Conservation (phyloP, 1,140 invertebrate genomes). For the Drosophila guanche region DNA sequence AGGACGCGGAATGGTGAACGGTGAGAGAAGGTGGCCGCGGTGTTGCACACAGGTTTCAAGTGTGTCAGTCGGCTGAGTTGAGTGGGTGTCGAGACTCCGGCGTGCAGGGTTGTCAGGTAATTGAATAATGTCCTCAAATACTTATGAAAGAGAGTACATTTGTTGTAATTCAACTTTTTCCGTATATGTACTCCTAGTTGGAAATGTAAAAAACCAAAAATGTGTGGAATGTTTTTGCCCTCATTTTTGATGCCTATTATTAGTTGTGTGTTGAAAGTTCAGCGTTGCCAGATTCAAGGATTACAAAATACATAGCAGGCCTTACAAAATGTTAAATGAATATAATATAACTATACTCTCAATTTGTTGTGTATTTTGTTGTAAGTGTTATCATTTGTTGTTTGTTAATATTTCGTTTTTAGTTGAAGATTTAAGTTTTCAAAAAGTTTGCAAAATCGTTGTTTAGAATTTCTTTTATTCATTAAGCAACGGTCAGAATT, state of each 20-base stretch:
- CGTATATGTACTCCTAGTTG: background rate
- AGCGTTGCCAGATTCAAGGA: too few relatives aligned
- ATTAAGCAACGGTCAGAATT: too few relatives aligned
- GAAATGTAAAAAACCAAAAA: background rate
- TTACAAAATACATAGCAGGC: too few relatives aligned
- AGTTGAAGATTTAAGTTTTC: too few relatives aligned
- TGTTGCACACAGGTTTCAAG: slow-evolving; percentile 58
- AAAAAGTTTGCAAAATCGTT: too few relatives aligned
- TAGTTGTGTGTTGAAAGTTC: background rate
- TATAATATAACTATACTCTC: too few relatives aligned
- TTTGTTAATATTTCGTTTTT: too few relatives aligned
- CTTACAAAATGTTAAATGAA: too few relatives aligned
- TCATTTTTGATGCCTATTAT: slow-evolving; percentile 13
- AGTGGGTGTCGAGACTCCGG: slow-evolving; percentile 21
- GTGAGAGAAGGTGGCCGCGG: slow-evolving; percentile 3
- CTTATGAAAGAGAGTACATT: slow-evolving; percentile 38
- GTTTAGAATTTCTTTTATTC: too few relatives aligned
- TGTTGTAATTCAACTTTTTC: slow-evolving; percentile 15
- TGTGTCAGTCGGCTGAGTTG: slow-evolving; percentile 38
- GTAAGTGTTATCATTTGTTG: too few relatives aligned
- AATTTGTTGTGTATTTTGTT: too few relatives aligned
- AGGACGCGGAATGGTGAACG: too few relatives aligned
- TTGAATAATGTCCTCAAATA: slow-evolving; percentile 58
- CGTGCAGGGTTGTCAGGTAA: slow-evolving; percentile 43
- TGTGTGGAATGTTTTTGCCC: background rate